A percentile compares a stretch with the other conserved stretches of the same genome.
Evolutionary conservation across 2,797 vertebrate species (phyloP).

Genomic region (Prionace glauca): DNA sequence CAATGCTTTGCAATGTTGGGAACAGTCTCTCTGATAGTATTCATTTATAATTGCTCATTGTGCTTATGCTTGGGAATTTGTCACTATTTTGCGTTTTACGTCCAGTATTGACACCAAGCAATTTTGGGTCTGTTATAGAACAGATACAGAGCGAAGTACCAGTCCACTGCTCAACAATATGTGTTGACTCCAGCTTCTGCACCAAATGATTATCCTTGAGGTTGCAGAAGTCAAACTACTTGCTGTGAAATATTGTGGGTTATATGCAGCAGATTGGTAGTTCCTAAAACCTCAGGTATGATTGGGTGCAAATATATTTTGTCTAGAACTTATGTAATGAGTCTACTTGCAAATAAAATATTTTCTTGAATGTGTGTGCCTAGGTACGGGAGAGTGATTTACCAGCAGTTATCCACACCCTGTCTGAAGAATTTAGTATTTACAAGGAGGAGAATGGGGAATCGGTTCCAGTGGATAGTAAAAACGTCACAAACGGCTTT

Average conservation of each 20-base stretch:
- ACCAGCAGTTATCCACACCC: constrained; percentile 75
- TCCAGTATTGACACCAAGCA: neutral
- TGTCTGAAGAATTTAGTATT: constrained; percentile 83
- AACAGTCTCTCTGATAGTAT: neutral
- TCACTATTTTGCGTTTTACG: neutral
- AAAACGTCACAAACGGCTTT: constrained; percentile 67
- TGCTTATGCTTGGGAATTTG: neutral
- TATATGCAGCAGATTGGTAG: neutral
- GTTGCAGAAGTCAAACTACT: neutral
- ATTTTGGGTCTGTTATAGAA: neutral
- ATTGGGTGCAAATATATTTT: neutral
- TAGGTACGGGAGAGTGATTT: constrained; percentile 89
- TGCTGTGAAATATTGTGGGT: neutral
- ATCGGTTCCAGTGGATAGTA: constrained; percentile 60
- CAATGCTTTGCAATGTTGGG: neutral
- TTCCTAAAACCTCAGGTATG: neutral
- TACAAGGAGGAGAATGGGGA: constrained; percentile 82
- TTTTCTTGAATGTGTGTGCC: neutral
- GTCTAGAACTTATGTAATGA: neutral
- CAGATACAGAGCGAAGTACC: too few relatives aligned
- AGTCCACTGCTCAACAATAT: neutral
- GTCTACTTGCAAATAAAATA: neutral
- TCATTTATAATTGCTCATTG: neutral
- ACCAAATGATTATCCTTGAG: neutral
- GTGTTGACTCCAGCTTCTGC: neutral